A percentile compares a stretch with the other conserved stretches of the same genome.
Conservation (phyloP, 2,113 vertebrate species). For the Semnopithecus entellus region DNA sequence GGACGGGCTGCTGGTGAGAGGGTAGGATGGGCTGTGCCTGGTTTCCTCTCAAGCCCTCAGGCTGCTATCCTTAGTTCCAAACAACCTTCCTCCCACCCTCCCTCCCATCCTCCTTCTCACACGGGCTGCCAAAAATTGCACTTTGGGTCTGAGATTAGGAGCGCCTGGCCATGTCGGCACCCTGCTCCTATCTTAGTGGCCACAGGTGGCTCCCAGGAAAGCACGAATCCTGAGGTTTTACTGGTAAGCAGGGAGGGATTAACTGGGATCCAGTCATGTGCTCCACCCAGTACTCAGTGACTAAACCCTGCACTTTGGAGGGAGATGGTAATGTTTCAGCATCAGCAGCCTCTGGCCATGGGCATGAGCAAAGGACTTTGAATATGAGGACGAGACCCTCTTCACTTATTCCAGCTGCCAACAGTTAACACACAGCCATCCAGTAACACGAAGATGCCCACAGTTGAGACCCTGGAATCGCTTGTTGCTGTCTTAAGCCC, state of each 20-base stretch:
- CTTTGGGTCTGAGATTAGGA: not conserved
- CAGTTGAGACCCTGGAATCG: not conserved
- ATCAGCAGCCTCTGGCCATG: not conserved
- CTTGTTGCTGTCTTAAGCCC: not conserved
- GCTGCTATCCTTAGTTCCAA: not conserved
- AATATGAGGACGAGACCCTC: not conserved
- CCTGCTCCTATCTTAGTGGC: not conserved
- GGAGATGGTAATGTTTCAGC: not conserved
- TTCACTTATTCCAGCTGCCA: not conserved
- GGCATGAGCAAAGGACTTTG: not conserved
- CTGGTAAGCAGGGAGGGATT: not conserved
- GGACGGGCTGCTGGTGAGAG: not conserved
- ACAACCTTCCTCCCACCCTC: not conserved
- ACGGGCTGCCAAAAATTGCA: not conserved
- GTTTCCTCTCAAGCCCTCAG: not conserved
- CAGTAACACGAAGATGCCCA: not conserved
- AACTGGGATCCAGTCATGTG: not conserved
- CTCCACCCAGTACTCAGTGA: conserved; percentile 25
- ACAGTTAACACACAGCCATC: not conserved
- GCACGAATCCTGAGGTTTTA: not conserved
- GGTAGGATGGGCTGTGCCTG: not conserved
- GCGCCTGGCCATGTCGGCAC: not conserved
- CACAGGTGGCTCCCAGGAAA: not conserved
- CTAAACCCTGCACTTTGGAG: not conserved
- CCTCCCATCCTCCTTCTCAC: not conserved